phyloP scores from a whole-genome alignment of 2,888 invertebrate genomes.

The Apomyelois bistriatella region DNA sequence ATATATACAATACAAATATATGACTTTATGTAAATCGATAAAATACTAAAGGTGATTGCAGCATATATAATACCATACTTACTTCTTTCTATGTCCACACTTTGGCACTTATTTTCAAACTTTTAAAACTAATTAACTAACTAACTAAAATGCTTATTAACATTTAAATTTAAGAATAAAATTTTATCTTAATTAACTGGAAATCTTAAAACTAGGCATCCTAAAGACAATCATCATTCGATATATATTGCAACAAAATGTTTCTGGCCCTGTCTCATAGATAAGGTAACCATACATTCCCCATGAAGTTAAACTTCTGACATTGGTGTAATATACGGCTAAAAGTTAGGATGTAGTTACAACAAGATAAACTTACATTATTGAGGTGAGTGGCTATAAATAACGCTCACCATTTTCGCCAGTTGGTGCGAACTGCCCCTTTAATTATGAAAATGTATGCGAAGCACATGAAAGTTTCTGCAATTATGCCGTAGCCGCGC shows the following conservation, averaged over 20 bases:
- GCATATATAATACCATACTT: too few species aligned
- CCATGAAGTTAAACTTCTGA: constrained; percentile 23
- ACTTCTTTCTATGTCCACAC: too few species aligned
- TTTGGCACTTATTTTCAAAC: too few species aligned
- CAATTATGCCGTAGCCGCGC: constrained; percentile 65
- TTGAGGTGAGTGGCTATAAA: constrained; percentile 58
- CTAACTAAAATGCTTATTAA: too few species aligned
- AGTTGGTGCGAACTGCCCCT: constrained; percentile 70
- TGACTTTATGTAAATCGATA: too few species aligned
- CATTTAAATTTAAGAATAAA: too few species aligned
- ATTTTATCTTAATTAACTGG: too few species aligned
- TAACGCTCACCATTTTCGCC: constrained; percentile 52
- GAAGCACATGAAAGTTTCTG: constrained; percentile 77
- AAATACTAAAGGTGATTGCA: too few species aligned
- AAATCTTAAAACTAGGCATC: too few species aligned
- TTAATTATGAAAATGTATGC: constrained; percentile 79
- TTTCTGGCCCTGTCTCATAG: not conserved
- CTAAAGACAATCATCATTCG: not conserved
- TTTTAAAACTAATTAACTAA: too few species aligned
- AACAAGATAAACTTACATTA: constrained; percentile 40
- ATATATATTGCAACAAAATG: not conserved
- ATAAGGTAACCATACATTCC: constrained; percentile 14
- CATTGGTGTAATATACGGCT: constrained; percentile 25
- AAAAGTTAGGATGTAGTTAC: constrained; percentile 25
- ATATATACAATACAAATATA: too few species aligned